A percentile compares a stretch with the other conserved stretches of the same genome.
These are phyloP conservation scores for Athene noctua DNA, from an alignment of 2,113 vertebrate species.

Conservation along the genomic window DNA sequence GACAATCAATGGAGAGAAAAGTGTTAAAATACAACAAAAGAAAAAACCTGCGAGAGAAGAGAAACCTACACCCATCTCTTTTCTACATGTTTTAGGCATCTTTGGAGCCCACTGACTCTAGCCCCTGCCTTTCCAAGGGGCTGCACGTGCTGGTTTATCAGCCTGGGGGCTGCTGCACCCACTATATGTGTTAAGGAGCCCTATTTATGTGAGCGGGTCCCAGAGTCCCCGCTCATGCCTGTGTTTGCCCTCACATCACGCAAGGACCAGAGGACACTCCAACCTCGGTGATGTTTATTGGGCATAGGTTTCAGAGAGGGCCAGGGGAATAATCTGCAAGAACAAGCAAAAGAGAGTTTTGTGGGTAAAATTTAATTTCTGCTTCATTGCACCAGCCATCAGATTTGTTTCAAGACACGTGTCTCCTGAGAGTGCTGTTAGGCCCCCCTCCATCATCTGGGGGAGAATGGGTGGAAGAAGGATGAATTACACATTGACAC, in stretches of 20 bases:
- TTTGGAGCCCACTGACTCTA: background rate
- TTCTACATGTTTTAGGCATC: background rate
- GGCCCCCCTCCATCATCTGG: background rate
- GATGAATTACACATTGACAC: background rate
- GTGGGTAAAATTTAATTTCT: background rate
- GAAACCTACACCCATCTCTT: background rate
- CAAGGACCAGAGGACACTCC: background rate
- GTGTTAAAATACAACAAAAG: background rate
- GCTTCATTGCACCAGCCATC: background rate
- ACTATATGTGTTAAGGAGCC: background rate
- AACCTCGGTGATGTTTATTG: accelerated
- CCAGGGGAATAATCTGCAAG: background rate
- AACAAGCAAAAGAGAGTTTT: background rate
- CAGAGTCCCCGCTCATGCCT: accelerated
- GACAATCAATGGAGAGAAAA: background rate
- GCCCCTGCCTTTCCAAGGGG: background rate
- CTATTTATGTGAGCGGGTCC: accelerated
- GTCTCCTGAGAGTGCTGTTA: background rate
- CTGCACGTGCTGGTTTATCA: background rate
- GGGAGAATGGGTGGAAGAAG: background rate
- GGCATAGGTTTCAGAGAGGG: background rate
- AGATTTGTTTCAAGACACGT: background rate
- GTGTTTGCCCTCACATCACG: too few relatives aligned
- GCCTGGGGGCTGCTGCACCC: background rate
- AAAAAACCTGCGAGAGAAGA: background rate